phyloP scores from a whole-genome alignment of 2,888 invertebrate species.

The Ctenicera cuprea region DNA sequence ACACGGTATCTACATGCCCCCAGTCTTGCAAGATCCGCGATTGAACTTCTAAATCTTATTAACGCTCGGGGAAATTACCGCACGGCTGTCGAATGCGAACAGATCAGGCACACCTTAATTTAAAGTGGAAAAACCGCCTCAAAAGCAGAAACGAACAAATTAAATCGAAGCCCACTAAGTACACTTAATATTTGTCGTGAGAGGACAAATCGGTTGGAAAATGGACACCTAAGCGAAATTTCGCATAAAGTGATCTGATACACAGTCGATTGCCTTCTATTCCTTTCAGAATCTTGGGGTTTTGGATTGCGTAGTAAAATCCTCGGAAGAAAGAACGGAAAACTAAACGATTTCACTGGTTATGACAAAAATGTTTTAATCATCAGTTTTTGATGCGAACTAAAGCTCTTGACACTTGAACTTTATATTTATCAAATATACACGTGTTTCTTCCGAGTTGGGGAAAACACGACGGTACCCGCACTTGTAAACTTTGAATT shows the following conservation, averaged over 20 bases:
- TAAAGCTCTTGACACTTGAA: no score
- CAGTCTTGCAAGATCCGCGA: constrained; percentile 13
- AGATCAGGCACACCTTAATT: constrained; percentile 32
- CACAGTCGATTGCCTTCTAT: constrained; percentile 15
- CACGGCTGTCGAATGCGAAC: constrained; percentile 19
- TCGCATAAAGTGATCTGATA: constrained; percentile 19
- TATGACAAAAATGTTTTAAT: no score
- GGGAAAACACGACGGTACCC: neutral
- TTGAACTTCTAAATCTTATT: constrained; percentile 19
- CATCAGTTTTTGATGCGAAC: no score
- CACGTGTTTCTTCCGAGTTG: no score
- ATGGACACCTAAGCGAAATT: constrained; percentile 35
- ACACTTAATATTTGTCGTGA: constrained; percentile 29
- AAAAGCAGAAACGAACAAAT: constrained; percentile 9
- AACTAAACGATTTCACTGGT: neutral
- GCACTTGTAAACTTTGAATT: neutral
- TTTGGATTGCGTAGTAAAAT: neutral
- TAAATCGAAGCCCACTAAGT: constrained; percentile 27
- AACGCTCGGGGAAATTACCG: constrained; percentile 27
- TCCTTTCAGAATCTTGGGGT: neutral
- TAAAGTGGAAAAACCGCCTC: neutral
- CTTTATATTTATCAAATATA: no score
- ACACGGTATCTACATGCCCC: constrained; percentile 15
- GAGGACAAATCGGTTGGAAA: constrained; percentile 24
- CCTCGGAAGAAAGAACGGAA: neutral